These are phyloP conservation scores for Pollenia labialis DNA, from an alignment of 2,888 invertebrate species.

Conservation along the genomic window DNA sequence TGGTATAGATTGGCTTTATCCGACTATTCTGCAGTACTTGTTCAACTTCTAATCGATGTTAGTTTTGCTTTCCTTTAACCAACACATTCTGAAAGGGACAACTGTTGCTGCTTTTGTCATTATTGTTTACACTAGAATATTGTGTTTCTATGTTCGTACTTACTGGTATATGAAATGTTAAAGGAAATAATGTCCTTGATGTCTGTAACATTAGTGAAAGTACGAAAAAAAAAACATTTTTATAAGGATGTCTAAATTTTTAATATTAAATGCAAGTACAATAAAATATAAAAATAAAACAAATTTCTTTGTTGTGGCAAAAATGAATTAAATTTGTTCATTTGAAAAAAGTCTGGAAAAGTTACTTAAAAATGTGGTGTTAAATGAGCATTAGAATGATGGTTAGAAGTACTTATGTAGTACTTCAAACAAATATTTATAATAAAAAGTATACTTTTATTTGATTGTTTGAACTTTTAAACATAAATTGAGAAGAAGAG, in stretches of 20 bases:
- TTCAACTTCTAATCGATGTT: no score
- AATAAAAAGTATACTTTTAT: no score
- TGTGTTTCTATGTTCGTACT: no score
- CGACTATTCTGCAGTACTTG: no score
- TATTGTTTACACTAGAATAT: background rate
- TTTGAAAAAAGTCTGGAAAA: background rate
- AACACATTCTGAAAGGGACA: background rate
- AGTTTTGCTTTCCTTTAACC: no score
- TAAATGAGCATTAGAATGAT: no score
- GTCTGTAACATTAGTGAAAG: constrained; percentile 17
- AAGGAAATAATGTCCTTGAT: constrained; percentile 26
- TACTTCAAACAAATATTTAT: no score
- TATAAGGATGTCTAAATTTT: background rate
- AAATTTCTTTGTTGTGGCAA: constrained; percentile 13
- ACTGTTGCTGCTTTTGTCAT: constrained; percentile 17
- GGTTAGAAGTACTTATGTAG: no score
- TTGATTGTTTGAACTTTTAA: no score
- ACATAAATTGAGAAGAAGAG: no score
- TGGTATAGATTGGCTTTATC: no score
- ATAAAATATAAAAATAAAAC: background rate
- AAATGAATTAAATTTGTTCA: background rate
- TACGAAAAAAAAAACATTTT: background rate
- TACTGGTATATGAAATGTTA: constrained; percentile 5
- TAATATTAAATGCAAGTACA: background rate
- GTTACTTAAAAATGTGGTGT: background rate